phyloP scores from a whole-genome alignment of 1,140 invertebrate species.

The Maconellicoccus hirsutus region DNA sequence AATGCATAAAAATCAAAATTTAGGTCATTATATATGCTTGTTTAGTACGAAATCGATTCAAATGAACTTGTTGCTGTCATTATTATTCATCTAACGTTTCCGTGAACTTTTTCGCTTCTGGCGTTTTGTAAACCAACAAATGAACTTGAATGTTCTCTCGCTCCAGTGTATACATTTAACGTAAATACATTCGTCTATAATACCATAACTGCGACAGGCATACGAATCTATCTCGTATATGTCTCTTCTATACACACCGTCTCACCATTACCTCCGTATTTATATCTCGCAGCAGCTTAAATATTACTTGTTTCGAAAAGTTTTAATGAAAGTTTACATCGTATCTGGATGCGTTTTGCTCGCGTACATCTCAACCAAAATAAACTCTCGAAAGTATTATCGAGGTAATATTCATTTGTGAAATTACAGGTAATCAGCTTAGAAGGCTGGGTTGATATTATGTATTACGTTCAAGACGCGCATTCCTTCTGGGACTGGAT shows the following conservation, averaged over 20 bases:
- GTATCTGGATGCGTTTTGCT: not conserved
- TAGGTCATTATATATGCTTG: not conserved
- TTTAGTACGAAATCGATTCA: not conserved
- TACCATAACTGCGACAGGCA: too few species aligned
- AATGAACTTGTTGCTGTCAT: not conserved
- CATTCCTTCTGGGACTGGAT: slow-evolving; percentile 99
- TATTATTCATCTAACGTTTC: not conserved
- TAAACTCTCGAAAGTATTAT: not conserved
- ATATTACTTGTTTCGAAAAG: not conserved
- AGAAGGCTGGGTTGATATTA: slow-evolving; percentile 97
- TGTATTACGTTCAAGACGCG: slow-evolving; percentile 99
- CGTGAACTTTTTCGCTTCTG: slow-evolving; percentile 1
- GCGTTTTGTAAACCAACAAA: not conserved
- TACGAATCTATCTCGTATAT: too few species aligned
- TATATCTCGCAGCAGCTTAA: not conserved
- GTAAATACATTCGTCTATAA: too few species aligned
- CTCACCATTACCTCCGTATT: too few species aligned
- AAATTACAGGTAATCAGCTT: slow-evolving; percentile 63
- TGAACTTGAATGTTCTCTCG: not conserved
- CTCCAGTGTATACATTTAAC: too few species aligned
- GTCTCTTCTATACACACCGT: too few species aligned
- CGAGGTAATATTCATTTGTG: slow-evolving; percentile 25
- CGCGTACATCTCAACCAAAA: not conserved
- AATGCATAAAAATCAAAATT: not conserved
- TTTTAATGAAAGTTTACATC: not conserved